Conservation (phyloP, 1,140 invertebrate genomes). For the Pinna nobilis region DNA sequence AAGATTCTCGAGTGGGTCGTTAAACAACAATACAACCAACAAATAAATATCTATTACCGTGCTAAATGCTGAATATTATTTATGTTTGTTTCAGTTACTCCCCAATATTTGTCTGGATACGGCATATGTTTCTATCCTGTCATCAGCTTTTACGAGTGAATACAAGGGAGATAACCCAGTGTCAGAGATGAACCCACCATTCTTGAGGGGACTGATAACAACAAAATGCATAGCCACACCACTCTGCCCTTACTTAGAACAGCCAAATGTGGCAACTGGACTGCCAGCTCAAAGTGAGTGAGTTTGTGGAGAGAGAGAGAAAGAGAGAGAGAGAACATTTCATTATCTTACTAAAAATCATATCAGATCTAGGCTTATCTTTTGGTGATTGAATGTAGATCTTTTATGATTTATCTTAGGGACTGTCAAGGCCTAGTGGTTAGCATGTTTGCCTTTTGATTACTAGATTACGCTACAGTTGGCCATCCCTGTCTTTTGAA, state of each 20-base stretch:
- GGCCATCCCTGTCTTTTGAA: too few species aligned
- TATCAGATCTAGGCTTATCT: background rate
- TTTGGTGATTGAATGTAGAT: background rate
- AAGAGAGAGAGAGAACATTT: too few species aligned
- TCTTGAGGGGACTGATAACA: constrained; percentile 65
- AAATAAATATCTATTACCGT: too few species aligned
- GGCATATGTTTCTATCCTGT: constrained; percentile 58
- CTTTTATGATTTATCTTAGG: background rate
- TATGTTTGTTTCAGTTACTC: constrained; percentile 41
- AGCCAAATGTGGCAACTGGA: constrained; percentile 69
- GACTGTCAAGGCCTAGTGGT: background rate
- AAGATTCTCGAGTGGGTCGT: too few species aligned
- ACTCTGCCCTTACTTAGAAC: constrained; percentile 63
- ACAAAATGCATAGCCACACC: constrained; percentile 49
- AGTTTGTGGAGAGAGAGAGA: background rate
- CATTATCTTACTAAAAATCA: background rate
- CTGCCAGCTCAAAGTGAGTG: constrained; percentile 69
- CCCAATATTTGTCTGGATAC: constrained; percentile 39
- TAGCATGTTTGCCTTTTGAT: too few species aligned
- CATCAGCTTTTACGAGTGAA: constrained; percentile 51
- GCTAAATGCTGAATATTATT: background rate
- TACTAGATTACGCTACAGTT: too few species aligned
- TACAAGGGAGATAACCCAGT: constrained; percentile 63
- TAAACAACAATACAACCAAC: too few species aligned
- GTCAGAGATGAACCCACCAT: constrained; percentile 64